Base-by-base conservation (phyloP, 2,888 invertebrate species). In the Peribatodes rhomboidaria region DNA sequence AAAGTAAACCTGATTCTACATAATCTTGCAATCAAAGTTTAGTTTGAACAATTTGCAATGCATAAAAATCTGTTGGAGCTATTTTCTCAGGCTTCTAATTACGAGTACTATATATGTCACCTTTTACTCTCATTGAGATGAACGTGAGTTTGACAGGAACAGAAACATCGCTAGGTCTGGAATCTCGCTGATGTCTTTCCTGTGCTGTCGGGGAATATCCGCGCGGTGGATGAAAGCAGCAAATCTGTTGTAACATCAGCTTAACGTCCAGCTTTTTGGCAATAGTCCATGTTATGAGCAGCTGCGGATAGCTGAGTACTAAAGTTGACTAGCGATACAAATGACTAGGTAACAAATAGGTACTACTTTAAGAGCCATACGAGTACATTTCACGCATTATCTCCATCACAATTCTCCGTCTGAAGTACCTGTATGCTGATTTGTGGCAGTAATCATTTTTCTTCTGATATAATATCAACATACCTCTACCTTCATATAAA, bases 181-280 rank as follows among this genome's bases (percentile, higher is more conserved):
- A 20, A 50, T n/a, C 7, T 35, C 18, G 35, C 35, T 35, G 50
- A 4, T 31, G 33, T 61, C 37, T 67, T 65, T 20, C 33, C 18
- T 20, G 20, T 46, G 71, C 80, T 85, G 86, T 84, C 86, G 72
- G 71, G 68, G 78, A 71, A 79, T 79, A 84, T 86, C 76, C 81
- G 75, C 74, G 72, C 76, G 64, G 76, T 75, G 80, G 80, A 78
- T 82, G 77, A 83, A 83, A 85, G 83, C 82, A 80, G 86, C 86
- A 90, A 90, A 90, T 91, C 90, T 88, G 89, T 86, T 91, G 90
- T 90, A 86, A 89, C 90, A 89, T 88, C 86, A 83, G 88, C 89
- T 90, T 90, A 91, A 86, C 85, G 84, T 84, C 83, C 82, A 79
- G 81, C 79, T 76, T 79, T 80, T 75, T 67, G 69, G 41, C 61